Evolutionary conservation across 2,888 invertebrate genomes (phyloP), one percentile per base, ranked within the genome.

Genomic region (Conistra vaccinii): DNA sequence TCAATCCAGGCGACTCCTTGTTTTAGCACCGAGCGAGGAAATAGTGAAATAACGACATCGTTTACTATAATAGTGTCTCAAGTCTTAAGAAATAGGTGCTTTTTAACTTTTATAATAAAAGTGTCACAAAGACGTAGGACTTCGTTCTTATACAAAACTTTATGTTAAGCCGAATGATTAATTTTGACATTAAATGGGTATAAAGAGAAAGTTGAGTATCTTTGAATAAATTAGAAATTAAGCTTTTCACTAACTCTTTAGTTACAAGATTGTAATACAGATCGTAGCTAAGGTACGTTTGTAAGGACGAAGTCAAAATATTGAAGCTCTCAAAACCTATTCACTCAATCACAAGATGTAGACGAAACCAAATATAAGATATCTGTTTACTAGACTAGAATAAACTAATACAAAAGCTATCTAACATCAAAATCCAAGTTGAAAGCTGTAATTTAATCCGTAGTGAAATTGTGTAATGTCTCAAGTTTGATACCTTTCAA

Each of bases 401-500:
- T 32, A 72, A 32, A 58, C 53, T 48, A 62, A 70, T 69, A 61
- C 63, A 75, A 85, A 35, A 65, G 70, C 63, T 69, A 58, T 73
- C 63, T 61, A 29, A 66, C 65, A 69, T 77, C 69, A 62, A 76
- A 77, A 69, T 69, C 45, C 48, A 68, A 77, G 66, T 79, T 60
- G 60, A 69, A 26, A 73, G 53, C n/a, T 65, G 78, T 78, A 78
- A 83, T 63, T 69, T 61, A 76, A 69, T 60, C 80, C 55, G 60
- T n/a, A 66, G 63, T 79, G 75, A 69, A 78, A 76, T 70, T 76
- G 65, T 79, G 78, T 77, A 72, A 76, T 82, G 74, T 78, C 69
- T 75, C 68, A 74, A 84, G 73, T 72, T 74, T 75, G 69, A 84
- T 65, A 70, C 72, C 80, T 82, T 82, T 78, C 69, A 77, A 81